A percentile compares a stretch with the other conserved stretches of the same genome.
Conservation (phyloP, 1,140 invertebrate species). For the Pseudomyrmex pallidus region DNA sequence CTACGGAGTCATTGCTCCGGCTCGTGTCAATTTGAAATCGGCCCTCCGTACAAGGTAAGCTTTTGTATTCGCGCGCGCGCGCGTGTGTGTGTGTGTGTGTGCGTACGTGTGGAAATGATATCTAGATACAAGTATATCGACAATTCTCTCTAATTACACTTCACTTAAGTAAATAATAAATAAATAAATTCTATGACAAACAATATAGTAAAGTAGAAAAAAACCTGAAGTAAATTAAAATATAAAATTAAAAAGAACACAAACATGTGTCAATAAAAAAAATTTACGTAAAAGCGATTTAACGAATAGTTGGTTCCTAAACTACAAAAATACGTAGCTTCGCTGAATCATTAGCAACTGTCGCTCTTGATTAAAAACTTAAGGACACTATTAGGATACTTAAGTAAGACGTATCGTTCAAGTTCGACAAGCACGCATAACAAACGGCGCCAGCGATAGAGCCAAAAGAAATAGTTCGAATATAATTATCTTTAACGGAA, state of each 20-base stretch:
- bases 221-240: background rate
- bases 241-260: background rate
- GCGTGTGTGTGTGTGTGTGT: no score
- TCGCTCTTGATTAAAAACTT: background rate
- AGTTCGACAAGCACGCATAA: background rate
- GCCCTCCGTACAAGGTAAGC: background rate
- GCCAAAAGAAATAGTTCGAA: constrained; percentile 18
- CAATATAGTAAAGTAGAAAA: background rate
- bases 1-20: background rate
- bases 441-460: constrained; percentile 43
- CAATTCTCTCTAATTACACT: background rate
- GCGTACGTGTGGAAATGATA: background rate
- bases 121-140: background rate
- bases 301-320: background rate
- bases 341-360: background rate
- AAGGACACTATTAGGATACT: background rate
- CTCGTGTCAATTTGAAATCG: background rate
- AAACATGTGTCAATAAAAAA: background rate
- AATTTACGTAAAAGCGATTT: no score
- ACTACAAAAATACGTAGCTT: background rate
- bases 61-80: background rate
- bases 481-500: constrained; percentile 79
- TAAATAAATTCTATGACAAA: background rate
- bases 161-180: background rate
- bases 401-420: constrained; percentile 51